Evolutionary conservation across 2,797 vertebrate species (phyloP).

Genomic region (Melanotaenia parkinsoni): DNA sequence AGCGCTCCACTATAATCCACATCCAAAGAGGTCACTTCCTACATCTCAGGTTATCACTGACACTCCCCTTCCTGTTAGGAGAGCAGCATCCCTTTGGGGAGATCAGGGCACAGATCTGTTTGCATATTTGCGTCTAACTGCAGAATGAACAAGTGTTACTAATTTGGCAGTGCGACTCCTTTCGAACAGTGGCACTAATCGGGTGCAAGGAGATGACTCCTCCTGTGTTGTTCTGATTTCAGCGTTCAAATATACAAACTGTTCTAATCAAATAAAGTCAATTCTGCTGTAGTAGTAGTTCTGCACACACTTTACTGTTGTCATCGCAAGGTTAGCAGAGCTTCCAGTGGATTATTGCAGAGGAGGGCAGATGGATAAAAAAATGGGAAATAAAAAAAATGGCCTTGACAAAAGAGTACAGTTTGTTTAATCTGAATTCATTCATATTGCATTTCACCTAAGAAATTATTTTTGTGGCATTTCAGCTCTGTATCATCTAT

Average conservation of each 20-base stretch:
- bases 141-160: neutral
- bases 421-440: neutral
- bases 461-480: neutral
- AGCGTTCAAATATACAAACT: too few species aligned
- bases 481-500: neutral
- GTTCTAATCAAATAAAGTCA: neutral
- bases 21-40: conserved; percentile 65
- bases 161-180: conserved; percentile 3
- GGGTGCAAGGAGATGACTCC: neutral
- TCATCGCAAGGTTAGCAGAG: conserved; percentile 16
- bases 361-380: conserved; percentile 18
- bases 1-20: conserved; percentile 52
- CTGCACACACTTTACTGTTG: neutral
- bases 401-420: neutral
- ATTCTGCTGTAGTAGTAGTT: conserved; percentile 1
- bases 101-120: conserved; percentile 35
- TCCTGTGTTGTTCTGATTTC: too few species aligned
- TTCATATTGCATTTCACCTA: neutral
- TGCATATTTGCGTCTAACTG: neutral
- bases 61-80: conserved; percentile 71
- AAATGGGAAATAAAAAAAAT: neutral
- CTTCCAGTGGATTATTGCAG: neutral
- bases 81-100: conserved; percentile 51
- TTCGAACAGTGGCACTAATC: conserved; percentile 22
- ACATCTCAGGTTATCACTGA: conserved; percentile 61